Evolutionary conservation across 2,113 vertebrate genomes (phyloP).

Genomic region (Atrichornis clamosus): DNA sequence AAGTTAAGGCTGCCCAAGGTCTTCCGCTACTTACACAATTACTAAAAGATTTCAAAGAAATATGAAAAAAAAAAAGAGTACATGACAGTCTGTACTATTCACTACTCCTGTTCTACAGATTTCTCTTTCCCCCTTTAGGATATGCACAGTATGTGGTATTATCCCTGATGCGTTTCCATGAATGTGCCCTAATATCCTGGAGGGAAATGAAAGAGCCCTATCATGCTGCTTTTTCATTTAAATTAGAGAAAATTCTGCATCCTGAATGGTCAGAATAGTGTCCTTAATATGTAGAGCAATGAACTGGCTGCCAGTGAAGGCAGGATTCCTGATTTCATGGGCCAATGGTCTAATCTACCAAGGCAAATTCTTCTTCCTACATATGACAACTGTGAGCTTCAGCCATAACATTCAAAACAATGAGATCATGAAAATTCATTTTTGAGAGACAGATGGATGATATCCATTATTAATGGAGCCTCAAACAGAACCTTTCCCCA

Average conservation of each 20-base stretch:
- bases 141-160: slow-evolving; percentile 4
- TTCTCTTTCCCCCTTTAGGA: slow-evolving; percentile 2
- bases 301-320: neutral
- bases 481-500: slow-evolving; percentile 25
- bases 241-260: slow-evolving; percentile 35
- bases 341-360: slow-evolving; percentile 52
- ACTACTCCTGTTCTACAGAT: neutral
- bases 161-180: neutral
- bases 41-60: slow-evolving; percentile 31
- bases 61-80: neutral
- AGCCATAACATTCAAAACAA: slow-evolving; percentile 49
- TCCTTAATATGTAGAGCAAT: slow-evolving; percentile 18
- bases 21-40: neutral
- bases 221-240: slow-evolving; percentile 56
- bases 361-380: slow-evolving; percentile 54
- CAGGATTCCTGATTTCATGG: slow-evolving; percentile 58
- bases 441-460: slow-evolving; percentile 67
- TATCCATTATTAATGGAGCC: slow-evolving; percentile 70
- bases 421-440: slow-evolving; percentile 70
- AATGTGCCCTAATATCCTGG: slow-evolving; percentile 54
- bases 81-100: neutral
- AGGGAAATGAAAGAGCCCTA: slow-evolving; percentile 57
- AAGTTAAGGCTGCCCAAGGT: slow-evolving; percentile 13
- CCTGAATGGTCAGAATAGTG: neutral
- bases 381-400: slow-evolving; percentile 51